Percentiles rank a stretch among this genome's conserved stretches.
Evolutionary conservation across 2,797 vertebrate species (phyloP).

Genomic region (Oryzias sinensis): DNA sequence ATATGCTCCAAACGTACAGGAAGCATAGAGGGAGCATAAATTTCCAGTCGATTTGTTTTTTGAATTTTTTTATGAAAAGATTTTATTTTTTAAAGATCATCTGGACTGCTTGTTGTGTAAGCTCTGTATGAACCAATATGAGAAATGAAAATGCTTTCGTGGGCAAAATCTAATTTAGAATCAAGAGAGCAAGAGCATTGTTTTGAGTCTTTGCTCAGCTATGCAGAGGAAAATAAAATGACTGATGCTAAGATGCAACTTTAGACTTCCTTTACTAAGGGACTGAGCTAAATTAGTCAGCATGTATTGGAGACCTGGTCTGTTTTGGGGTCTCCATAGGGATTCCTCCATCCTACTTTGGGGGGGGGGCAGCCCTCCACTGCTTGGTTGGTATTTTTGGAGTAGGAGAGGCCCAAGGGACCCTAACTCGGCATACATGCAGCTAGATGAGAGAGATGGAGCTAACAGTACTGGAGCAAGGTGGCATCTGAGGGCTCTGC

Average conservation of each 20-base stretch:
- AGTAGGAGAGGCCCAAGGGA: constrained; percentile 58
- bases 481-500: constrained; percentile 41
- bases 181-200: background rate
- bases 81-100: background rate
- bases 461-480: constrained; percentile 44
- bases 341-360: constrained; percentile 63
- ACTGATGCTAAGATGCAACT: constrained; percentile 26
- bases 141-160: constrained; percentile 7
- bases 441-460: constrained; percentile 50
- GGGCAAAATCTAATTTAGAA: constrained; percentile 1
- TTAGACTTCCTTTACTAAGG: constrained; percentile 43
- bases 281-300: constrained; percentile 68
- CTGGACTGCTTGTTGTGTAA: background rate
- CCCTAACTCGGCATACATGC: constrained; percentile 57
- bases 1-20: too few species aligned
- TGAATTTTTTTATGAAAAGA: background rate
- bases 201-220: background rate
- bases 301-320: constrained; percentile 53
- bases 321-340: constrained; percentile 66
- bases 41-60: constrained; percentile 4
- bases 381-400: constrained; percentile 71
- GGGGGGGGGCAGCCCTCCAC: constrained; percentile 67
- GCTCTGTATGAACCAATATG: background rate
- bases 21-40: constrained; percentile 3
- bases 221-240: background rate